A percentile compares a stretch with the other conserved stretches of the same genome.
Evolutionary conservation across 2,888 invertebrate species (phyloP).

Genomic region (Oscheius sp.): DNA sequence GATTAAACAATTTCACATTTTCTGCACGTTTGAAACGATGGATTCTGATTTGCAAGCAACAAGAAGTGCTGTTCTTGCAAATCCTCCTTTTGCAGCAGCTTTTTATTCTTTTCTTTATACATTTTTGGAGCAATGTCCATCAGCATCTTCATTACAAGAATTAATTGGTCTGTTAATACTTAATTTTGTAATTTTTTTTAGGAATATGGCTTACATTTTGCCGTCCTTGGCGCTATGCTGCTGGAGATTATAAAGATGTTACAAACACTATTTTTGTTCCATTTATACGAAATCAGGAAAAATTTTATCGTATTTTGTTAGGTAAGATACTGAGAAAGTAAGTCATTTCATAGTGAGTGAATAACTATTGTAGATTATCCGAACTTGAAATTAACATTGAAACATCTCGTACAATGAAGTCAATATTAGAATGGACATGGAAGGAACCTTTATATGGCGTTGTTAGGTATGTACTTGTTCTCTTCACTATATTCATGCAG

Average conservation of each 20-base stretch:
- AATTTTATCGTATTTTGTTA: constrained; percentile 49
- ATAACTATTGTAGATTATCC: constrained; percentile 28
- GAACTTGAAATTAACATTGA: constrained; percentile 39
- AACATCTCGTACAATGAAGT: constrained; percentile 25
- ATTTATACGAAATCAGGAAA: constrained; percentile 42
- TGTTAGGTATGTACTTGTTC: constrained; percentile 8
- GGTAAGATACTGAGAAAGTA: constrained; percentile 54
- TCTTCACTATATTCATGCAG: not conserved
- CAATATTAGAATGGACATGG: constrained; percentile 46
- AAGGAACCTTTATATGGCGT: constrained; percentile 40
- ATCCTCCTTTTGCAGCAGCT: constrained; percentile 40
- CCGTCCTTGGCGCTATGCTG: constrained; percentile 49
- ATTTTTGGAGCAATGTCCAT: constrained; percentile 48
- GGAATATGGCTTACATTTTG: constrained; percentile 46
- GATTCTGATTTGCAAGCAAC: constrained; percentile 43
- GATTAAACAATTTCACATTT: constrained; percentile 52
- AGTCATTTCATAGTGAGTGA: not conserved
- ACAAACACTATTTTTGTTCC: constrained; percentile 24
- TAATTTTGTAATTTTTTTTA: constrained; percentile 2
- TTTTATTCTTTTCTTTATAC: constrained; percentile 47
- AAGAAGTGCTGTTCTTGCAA: constrained; percentile 34
- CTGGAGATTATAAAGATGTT: constrained; percentile 20
- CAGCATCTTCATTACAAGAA: constrained; percentile 21
- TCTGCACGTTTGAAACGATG: constrained; percentile 40
- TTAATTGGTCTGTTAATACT: not conserved